These are phyloP conservation scores for Isoperla grammatica DNA, from an alignment of 2,888 invertebrate genomes.

Conservation along the genomic window DNA sequence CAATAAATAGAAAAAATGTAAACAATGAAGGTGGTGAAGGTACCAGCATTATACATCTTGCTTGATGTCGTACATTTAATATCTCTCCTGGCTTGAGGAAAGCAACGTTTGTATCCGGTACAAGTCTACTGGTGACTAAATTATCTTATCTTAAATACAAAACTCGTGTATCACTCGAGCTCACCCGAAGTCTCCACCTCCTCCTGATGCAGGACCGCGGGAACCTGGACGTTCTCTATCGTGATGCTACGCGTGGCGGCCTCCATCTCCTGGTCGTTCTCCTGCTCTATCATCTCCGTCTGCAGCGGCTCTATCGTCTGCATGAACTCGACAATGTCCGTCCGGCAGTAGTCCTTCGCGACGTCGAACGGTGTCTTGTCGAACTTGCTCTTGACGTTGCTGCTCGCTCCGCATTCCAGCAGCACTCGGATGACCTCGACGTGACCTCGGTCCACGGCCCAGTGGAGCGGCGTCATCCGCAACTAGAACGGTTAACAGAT, in stretches of 20 bases:
- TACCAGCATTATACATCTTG: too few relatives aligned
- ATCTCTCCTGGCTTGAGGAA: too few relatives aligned
- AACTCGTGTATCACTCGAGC: not conserved
- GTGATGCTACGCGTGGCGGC: slow-evolving; percentile 38
- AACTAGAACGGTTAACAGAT: slow-evolving; percentile 49
- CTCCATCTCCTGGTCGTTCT: slow-evolving; percentile 9
- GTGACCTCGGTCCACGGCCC: slow-evolving; percentile 85
- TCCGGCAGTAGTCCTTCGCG: slow-evolving; percentile 59
- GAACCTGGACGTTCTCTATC: slow-evolving; percentile 27
- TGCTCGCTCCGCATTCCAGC: slow-evolving; percentile 68
- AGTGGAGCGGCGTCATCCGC: slow-evolving; percentile 88
- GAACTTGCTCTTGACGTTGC: slow-evolving; percentile 63
- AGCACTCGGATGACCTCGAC: slow-evolving; percentile 61
- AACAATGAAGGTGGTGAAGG: not conserved
- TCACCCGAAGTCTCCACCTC: slow-evolving; percentile 27
- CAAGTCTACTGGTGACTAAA: too few relatives aligned
- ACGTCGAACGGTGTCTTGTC: slow-evolving; percentile 62
- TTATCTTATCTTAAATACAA: slow-evolving; percentile 7
- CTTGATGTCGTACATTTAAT: too few relatives aligned
- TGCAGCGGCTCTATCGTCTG: slow-evolving; percentile 40
- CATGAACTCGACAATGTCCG: slow-evolving; percentile 55
- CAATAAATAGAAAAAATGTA: too few relatives aligned
- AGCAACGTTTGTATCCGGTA: too few relatives aligned
- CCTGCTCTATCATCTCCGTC: not conserved
- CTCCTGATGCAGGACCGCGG: slow-evolving; percentile 29